Percentiles rank a stretch among this genome's conserved stretches.
These are phyloP conservation scores for Falco punctatus DNA, from an alignment of 2,113 vertebrate genomes.

Conservation along the genomic window DNA sequence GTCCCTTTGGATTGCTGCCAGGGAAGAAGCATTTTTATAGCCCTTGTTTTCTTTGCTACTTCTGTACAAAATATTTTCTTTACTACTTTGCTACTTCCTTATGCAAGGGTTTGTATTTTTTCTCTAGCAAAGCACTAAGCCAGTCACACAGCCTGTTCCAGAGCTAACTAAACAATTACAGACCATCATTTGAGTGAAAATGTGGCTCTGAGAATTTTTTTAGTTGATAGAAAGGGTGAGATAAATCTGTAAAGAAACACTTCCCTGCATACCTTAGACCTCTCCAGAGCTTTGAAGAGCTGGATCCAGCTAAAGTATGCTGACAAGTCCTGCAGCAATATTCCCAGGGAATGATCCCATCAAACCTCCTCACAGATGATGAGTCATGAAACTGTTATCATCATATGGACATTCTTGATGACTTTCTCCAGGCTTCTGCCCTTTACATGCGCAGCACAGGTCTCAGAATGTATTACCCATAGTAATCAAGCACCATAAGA, in stretches of 20 bases:
- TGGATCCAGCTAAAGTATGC: not conserved
- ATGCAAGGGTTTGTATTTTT: not conserved
- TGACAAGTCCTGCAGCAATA: not conserved
- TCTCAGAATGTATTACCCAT: not conserved
- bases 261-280: not conserved
- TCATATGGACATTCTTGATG: not conserved
- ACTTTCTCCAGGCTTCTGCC: not conserved
- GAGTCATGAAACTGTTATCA: not conserved
- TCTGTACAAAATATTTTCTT: not conserved
- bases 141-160: not conserved
- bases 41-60: not conserved
- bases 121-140: not conserved
- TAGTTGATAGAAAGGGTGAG: not conserved
- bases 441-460: not conserved
- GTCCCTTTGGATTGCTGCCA: not conserved
- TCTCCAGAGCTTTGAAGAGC: not conserved
- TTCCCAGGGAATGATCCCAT: not conserved
- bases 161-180: not conserved
- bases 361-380: not conserved
- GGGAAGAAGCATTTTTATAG: slow-evolving; percentile 18
- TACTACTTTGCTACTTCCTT: not conserved
- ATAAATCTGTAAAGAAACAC: not conserved
- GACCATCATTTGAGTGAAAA: not conserved
- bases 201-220: not conserved
- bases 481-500: not conserved